Base-by-base conservation (phyloP, 2,888 invertebrate species). In the Crioceris asparagi region DNA sequence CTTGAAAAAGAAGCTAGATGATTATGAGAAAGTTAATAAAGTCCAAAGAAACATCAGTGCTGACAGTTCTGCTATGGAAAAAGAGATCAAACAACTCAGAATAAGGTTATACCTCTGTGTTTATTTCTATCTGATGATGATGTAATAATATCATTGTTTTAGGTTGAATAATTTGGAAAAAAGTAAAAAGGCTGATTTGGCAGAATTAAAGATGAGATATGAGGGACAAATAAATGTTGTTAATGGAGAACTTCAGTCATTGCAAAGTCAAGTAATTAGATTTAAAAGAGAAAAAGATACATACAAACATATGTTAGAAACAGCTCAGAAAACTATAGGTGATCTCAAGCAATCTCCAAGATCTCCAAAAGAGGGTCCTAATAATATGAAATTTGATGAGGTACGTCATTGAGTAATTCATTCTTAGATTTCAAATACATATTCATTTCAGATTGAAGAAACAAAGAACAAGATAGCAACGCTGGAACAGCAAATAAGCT, bases 261-360 rank as follows among this genome's bases (percentile, higher is more conserved):
- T 88, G 53, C 90, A 90, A 60, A 74, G 72, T 44, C 84, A 84
- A 70, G 76, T 82, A 47, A 71, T 80, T 15, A 72, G 86, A 51
- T 88, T 90, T 59, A 85, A 86, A 58, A 71, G 87, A 41, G 92
- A 92, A 63, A 72, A 88, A 36, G 91, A 92, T 57, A 83, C 83
- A 35, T 90, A 85, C 56, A 85, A 86, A 49, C 87, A 90, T 58
- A 86, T 92, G 81, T 62, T 91, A 26, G 88, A 90, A 56, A 79
- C 82, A 8, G 85, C 90, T 1, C 88, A 90, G 59, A 83, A 83
- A 62, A 79, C 82, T 23, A 83, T 87, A 51, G 74, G 79, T 1
- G 84, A 87, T 47, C 68, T 86, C 15, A 86, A 83, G 59, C 66
- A 67, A 14, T 74, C 75, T 0, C 68, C 67, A 18, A 68, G 69